Percentiles rank a stretch among this genome's conserved stretches.
phyloP scores from a whole-genome alignment of 92 coral and sea anemone genomes.

The Parazoanthus atlanticus region DNA sequence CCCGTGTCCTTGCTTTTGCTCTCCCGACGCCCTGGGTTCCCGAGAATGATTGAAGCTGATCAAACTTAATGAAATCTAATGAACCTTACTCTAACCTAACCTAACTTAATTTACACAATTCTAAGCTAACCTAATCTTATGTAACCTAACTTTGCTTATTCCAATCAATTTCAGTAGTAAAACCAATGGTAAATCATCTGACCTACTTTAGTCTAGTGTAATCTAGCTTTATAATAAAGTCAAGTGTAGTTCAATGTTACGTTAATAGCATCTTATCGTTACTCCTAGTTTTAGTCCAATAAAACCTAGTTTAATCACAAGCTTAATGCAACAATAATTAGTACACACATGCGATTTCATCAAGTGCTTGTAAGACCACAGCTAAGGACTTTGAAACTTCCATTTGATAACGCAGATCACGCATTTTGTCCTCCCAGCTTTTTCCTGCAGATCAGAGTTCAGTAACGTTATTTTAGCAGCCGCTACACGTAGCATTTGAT shows the following conservation, averaged over 20 bases:
- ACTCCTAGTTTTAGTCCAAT: not conserved
- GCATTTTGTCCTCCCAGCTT: constrained; percentile 45
- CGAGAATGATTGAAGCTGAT: too few relatives aligned
- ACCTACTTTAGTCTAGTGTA: not conserved
- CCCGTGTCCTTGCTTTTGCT: too few relatives aligned
- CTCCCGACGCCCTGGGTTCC: too few relatives aligned
- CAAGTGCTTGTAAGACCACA: constrained; percentile 57
- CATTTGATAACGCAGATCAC: constrained; percentile 41
- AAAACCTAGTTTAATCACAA: not conserved
- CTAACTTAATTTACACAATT: not conserved
- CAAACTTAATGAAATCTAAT: too few relatives aligned
- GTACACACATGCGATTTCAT: constrained; percentile 60
- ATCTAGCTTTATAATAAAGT: too few relatives aligned
- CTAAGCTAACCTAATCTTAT: not conserved
- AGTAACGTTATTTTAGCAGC: not conserved
- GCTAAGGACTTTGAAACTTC: constrained; percentile 43
- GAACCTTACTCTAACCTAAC: too few relatives aligned
- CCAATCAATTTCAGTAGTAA: too few relatives aligned
- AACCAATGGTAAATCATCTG: not conserved
- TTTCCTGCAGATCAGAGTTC: constrained; percentile 5
- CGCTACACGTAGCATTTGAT: not conserved
- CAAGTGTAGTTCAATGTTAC: too few relatives aligned
- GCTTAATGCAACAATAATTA: not conserved
- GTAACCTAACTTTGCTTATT: too few relatives aligned
- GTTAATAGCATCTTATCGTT: too few relatives aligned